Evolutionary conservation across 1,140 invertebrate genomes (phyloP), one percentile per base, ranked within the genome.

Genomic region (Drosophila willistoni): DNA sequence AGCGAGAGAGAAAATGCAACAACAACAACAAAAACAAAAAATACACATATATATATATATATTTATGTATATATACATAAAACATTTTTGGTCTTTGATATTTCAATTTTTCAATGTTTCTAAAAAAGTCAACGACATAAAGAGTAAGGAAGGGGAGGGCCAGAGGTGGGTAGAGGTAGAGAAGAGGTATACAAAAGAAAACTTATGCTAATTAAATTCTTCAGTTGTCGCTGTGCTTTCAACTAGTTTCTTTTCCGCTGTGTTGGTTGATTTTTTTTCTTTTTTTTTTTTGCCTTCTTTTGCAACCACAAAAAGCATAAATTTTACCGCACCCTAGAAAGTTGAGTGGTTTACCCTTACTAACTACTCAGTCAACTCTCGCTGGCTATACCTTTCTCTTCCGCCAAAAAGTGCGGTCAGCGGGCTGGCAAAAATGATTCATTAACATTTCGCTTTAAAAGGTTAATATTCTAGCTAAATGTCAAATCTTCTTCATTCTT

Each of bases 201-300:
- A 77, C 71, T 77, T 74, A 77, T 77, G 75, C 75, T 77, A 77
- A 77, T 77, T 74, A 77, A 77, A 77, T 77, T 77, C 75, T 74
- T 77, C 72, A 77, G 73, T 59, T 59, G 74, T 70, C 66, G 71
- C 66, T 71, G 63, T 44, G 73, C 69, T 73, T 73, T 75, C 55
- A 34, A 66, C 51, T 63, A 51, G 44, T 51, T 51, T 51, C 17
- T 61, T 70, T 60, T 34, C 55, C 33, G 25, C 29, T 69, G 36
- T 69, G 47, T 60, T 60, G 33, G 22, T 25, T 25, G 3, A 25
- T 3, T 44, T 17, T 10, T 14, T n/a, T 22, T 12, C 9, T 1
- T 36, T 25, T 22, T 2, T 7, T 19, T 68, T 4, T 1, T 25
- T 25, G 22, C 22, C 2, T 25, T 68, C 10, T 29, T 59, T 42